phyloP scores from a whole-genome alignment of 2,888 invertebrate species.

The Catocala fraxini region DNA sequence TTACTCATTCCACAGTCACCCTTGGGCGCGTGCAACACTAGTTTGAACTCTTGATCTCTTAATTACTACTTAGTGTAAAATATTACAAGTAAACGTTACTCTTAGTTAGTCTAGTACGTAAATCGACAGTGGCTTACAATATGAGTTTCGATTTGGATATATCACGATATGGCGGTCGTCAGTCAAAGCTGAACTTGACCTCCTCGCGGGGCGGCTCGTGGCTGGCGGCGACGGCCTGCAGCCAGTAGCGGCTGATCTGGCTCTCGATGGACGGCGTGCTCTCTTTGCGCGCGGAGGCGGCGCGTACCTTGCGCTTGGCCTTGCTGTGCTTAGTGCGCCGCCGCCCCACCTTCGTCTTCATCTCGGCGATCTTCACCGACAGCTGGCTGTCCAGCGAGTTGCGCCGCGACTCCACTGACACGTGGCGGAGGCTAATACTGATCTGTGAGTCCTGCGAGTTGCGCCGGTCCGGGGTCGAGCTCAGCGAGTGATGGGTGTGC shows the following conservation, averaged over 20 bases:
- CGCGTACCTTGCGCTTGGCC: constrained; percentile 76
- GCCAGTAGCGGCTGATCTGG: constrained; percentile 90
- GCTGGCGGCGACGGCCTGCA: constrained; percentile 88
- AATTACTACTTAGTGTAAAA: constrained; percentile 44
- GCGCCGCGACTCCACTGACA: constrained; percentile 94
- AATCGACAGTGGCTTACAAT: not conserved
- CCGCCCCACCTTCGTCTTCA: constrained; percentile 91
- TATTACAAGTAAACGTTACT: constrained; percentile 37
- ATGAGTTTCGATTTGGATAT: constrained; percentile 42
- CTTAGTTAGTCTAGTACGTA: constrained; percentile 8
- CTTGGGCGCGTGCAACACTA: constrained; percentile 57
- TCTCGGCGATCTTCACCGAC: constrained; percentile 94
- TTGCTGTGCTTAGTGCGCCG: constrained; percentile 81
- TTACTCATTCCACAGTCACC: constrained; percentile 35
- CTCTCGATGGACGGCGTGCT: constrained; percentile 95
- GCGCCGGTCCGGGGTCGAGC: constrained; percentile 87
- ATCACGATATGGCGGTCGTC: constrained; percentile 48
- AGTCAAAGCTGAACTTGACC: constrained; percentile 83
- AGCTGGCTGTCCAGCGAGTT: constrained; percentile 96
- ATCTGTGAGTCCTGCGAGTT: constrained; percentile 90
- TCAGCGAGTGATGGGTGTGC: constrained; percentile 82
- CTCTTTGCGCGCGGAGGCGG: constrained; percentile 83
- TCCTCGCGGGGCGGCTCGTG: constrained; percentile 86
- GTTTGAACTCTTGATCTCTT: constrained; percentile 68
- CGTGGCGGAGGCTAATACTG: constrained; percentile 93